phyloP scores from a whole-genome alignment of 2,113 vertebrate genomes.

The Cichladusa arquata region DNA sequence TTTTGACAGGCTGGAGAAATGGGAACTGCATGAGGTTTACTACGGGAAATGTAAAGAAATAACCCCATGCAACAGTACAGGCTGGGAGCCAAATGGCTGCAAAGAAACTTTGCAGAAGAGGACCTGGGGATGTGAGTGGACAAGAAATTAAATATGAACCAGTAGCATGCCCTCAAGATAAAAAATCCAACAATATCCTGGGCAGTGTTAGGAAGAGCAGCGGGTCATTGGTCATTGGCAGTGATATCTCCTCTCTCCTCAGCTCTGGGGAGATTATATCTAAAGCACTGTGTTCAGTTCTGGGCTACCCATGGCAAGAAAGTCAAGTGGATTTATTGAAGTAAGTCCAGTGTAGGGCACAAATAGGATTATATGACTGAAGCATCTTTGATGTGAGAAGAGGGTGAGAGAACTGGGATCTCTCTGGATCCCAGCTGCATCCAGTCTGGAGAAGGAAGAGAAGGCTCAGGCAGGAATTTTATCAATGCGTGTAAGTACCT shows the following conservation, averaged over 20 bases:
- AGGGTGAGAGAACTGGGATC: neutral
- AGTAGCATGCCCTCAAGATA: accelerated
- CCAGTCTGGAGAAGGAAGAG: neutral
- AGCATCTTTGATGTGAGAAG: neutral
- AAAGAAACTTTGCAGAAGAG: neutral
- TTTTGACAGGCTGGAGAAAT: neutral
- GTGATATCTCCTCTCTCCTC: neutral
- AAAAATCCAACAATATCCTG: neutral
- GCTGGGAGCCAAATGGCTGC: neutral
- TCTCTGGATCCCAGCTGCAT: neutral
- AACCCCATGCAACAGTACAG: neutral
- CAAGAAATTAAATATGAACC: neutral
- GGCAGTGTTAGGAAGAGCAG: neutral
- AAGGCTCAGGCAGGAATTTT: neutral
- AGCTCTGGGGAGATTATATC: neutral
- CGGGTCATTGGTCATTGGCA: neutral
- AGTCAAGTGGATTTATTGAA: neutral
- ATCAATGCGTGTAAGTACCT: neutral
- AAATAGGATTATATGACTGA: neutral
- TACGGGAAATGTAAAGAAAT: neutral
- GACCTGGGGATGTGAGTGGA: neutral
- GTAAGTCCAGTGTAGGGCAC: neutral
- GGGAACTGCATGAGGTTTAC: neutral
- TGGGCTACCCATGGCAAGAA: neutral
- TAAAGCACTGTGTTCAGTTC: neutral